Evolutionary conservation across 2,113 vertebrate genomes (phyloP).

Genomic region (Xiphias gladius): DNA sequence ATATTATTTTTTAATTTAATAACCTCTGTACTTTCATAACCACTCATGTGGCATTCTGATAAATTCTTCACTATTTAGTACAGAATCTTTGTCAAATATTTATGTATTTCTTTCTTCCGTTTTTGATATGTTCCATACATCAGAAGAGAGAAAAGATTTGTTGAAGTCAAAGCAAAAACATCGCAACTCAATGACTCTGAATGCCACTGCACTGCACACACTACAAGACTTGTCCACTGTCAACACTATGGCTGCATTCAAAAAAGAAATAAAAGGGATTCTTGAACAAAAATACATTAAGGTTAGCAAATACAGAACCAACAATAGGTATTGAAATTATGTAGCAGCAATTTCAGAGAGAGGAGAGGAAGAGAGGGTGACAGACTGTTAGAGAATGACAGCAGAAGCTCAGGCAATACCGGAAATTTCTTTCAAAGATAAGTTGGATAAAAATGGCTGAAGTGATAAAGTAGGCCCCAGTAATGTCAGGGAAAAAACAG

Average conservation of each 20-base stretch:
- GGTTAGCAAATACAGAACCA: conserved; percentile 45
- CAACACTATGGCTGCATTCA: conserved; percentile 77
- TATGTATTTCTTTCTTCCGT: conserved; percentile 36
- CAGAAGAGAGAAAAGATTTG: conserved; percentile 39
- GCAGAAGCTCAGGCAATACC: conserved; percentile 56
- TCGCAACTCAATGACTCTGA: conserved; percentile 58
- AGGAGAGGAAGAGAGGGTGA: conserved; percentile 24
- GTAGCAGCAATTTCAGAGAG: conserved; percentile 57
- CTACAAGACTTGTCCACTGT: conserved; percentile 78
- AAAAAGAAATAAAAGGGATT: conserved; percentile 29
- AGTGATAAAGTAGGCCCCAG: conserved; percentile 12
- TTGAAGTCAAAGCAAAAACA: conserved; percentile 58
- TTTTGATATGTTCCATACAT: conserved; percentile 62
- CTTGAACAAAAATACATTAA: background rate
- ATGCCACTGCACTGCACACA: conserved; percentile 72
- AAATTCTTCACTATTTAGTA: conserved; percentile 38
- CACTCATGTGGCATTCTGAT: conserved; percentile 46
- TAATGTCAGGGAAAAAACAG: background rate
- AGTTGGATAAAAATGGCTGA: conserved; percentile 36
- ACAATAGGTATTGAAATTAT: conserved; percentile 32
- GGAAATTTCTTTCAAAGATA: conserved; percentile 30
- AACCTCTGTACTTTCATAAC: conserved; percentile 63
- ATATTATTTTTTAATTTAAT: conserved; percentile 41
- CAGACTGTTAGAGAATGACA: conserved; percentile 29
- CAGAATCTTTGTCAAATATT: conserved; percentile 44